Percentiles rank a stretch among this genome's conserved stretches.
Evolutionary conservation across 2,888 invertebrate species (phyloP).

Genomic region (Philhelius pedissequus): DNA sequence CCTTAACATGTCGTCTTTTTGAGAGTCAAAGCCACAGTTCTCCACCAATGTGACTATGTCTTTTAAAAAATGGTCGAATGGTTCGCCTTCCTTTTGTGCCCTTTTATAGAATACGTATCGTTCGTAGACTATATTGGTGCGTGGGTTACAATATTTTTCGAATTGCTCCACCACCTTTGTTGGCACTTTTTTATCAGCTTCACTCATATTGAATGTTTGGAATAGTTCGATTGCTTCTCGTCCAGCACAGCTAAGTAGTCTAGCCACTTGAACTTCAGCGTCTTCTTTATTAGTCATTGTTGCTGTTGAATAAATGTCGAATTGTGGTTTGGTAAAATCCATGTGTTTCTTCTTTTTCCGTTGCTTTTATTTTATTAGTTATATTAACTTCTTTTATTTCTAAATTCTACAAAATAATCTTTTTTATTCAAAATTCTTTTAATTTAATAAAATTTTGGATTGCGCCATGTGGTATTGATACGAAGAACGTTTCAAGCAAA

Average conservation of each 20-base stretch:
- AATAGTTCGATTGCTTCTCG: slow-evolving; percentile 17
- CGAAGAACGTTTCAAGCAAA: no score
- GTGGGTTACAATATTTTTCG: neutral
- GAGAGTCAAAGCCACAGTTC: neutral
- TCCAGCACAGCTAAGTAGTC: slow-evolving; percentile 5
- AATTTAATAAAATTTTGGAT: no score
- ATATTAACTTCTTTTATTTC: no score
- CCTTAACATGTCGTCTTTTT: neutral
- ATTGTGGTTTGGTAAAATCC: no score
- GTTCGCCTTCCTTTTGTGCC: slow-evolving; percentile 4
- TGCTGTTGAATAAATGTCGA: slow-evolving; percentile 11
- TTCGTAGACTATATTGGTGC: neutral
- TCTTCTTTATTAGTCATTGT: neutral
- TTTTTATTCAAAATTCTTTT: no score
- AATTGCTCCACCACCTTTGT: neutral
- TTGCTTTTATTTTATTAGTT: no score
- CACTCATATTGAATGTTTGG: slow-evolving; percentile 8
- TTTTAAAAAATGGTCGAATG: slow-evolving; percentile 7
- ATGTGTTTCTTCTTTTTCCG: no score
- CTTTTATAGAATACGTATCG: neutral
- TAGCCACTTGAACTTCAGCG: slow-evolving; percentile 1
- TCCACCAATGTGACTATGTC: neutral
- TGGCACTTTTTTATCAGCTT: neutral
- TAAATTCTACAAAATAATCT: no score
- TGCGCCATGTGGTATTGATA: no score